Evolutionary conservation across 2,888 invertebrate genomes (phyloP), one percentile per base, ranked within the genome.

Genomic region (Heliconius ethilla): DNA sequence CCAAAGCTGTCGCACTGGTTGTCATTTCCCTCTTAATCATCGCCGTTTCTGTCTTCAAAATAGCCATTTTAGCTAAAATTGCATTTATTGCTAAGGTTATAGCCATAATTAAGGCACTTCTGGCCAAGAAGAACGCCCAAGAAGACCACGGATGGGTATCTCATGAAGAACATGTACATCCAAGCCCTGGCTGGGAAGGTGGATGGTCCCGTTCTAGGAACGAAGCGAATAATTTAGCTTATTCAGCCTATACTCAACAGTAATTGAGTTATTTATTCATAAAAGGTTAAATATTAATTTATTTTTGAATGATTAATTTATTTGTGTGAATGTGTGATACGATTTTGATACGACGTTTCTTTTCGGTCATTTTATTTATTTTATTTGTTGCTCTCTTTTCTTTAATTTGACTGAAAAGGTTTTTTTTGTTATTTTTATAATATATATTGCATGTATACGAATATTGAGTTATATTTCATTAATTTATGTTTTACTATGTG

Each of bases 1-100:
- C 96, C 66, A 97, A 97, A 86, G 90, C 97, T 79, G 92, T 97
- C 78, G 96, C 96, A 13, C 85, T 97, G 2, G 90, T 96, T 3
- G 96, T 97, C 10, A 84, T 96, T 13, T 91, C 96, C 65, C 88
- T 97, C 22, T 95, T 96, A 27, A 95, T 96, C 82, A 95, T 97
- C 76, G 96, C 96, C 13, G 93, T 96, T 40, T 94, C 97, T 73
- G 94, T 97, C 75, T 92, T 96, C 87, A 97, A 97, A 89, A 95
- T 97, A 76, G 95, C 97, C 29, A 86, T 97, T 75, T 93, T 97
- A 65, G 96, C 97, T 83, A 97, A 97, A 92, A 94, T 97, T 73
- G 97, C 97, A 0, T 95, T 97, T 82, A 88, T 94, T 65, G 89
- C 91, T 82, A 94, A 94, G 81, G 81, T 91, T 15, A 88, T 93